These are phyloP conservation scores for Clistopyga incitator DNA, from an alignment of 2,888 invertebrate genomes.

Conservation along the genomic window DNA sequence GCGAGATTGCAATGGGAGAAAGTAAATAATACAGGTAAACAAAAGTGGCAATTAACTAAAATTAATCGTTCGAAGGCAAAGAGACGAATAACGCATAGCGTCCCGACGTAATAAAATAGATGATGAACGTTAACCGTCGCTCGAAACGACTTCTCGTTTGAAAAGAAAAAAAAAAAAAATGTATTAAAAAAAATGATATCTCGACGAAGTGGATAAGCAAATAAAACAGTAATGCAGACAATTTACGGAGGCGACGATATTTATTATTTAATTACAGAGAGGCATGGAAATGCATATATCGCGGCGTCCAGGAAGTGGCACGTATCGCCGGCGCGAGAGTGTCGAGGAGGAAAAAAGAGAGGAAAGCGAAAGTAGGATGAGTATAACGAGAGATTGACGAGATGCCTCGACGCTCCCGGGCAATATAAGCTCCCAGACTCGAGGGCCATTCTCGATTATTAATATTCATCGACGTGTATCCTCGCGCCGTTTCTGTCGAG, in stretches of 20 bases:
- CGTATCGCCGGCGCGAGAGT: conserved; percentile 12
- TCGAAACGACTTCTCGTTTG: neutral
- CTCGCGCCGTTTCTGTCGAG: neutral
- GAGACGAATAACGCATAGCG: neutral
- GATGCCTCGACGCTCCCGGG: conserved; percentile 27
- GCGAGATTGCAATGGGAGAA: neutral
- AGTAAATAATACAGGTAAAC: neutral
- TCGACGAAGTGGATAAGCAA: conserved; percentile 19
- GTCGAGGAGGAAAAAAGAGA: conserved; percentile 7
- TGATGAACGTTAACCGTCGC: neutral
- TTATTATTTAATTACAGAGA: conserved; percentile 63
- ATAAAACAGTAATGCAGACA: conserved; percentile 39
- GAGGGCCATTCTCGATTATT: conserved; percentile 48
- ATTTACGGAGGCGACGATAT: conserved; percentile 49
- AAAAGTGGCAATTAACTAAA: neutral
- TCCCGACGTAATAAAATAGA: conserved; percentile 22
- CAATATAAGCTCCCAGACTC: conserved; percentile 23
- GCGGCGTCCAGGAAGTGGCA: conserved; percentile 50
- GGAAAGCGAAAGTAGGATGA: conserved; percentile 55
- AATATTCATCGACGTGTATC: conserved; percentile 64
- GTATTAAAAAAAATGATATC: conserved; percentile 11
- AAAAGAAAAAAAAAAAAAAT: conserved; percentile 33
- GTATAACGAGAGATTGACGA: conserved; percentile 56
- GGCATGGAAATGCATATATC: conserved; percentile 21
- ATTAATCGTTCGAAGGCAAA: neutral